Percentiles rank a stretch among this genome's conserved stretches.
phyloP scores from a whole-genome alignment of 2,797 vertebrate species.

The Hirundo rustica region DNA sequence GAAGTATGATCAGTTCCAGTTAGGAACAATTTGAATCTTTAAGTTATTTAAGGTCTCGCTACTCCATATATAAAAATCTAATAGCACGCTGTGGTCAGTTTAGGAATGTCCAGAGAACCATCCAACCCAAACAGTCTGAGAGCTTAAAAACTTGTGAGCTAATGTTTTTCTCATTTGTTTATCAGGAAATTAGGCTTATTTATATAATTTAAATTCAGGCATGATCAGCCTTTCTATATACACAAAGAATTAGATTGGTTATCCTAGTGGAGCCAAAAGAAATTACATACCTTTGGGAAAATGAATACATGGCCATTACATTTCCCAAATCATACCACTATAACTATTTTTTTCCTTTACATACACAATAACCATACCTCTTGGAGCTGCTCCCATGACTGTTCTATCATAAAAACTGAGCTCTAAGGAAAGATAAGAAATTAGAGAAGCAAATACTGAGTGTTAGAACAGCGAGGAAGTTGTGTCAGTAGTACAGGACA shows the following conservation, averaged over 20 bases:
- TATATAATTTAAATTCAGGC: not conserved
- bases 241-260: not conserved
- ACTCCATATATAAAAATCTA: not conserved
- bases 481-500: not conserved
- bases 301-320: not conserved
- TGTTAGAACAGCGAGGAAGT: not conserved
- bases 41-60: not conserved
- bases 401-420: not conserved
- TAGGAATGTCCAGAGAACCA: not conserved
- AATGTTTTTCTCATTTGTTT: not conserved
- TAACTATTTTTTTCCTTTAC: not conserved
- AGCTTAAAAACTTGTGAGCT: not conserved
- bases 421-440: not conserved
- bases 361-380: not conserved
- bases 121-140: constrained; percentile 23
- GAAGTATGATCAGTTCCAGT: not conserved
- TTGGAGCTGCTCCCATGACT: not conserved
- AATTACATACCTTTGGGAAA: not conserved
- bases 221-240: not conserved
- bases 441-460: not conserved
- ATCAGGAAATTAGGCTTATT: constrained; percentile 40
- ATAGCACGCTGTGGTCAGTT: not conserved
- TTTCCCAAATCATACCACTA: not conserved
- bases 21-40: not conserved
- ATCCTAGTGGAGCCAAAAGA: not conserved